A percentile compares a stretch with the other conserved stretches of the same genome.
These are phyloP conservation scores for Oryzias melastigma DNA, from an alignment of 2,113 vertebrate genomes.

Conservation along the genomic window DNA sequence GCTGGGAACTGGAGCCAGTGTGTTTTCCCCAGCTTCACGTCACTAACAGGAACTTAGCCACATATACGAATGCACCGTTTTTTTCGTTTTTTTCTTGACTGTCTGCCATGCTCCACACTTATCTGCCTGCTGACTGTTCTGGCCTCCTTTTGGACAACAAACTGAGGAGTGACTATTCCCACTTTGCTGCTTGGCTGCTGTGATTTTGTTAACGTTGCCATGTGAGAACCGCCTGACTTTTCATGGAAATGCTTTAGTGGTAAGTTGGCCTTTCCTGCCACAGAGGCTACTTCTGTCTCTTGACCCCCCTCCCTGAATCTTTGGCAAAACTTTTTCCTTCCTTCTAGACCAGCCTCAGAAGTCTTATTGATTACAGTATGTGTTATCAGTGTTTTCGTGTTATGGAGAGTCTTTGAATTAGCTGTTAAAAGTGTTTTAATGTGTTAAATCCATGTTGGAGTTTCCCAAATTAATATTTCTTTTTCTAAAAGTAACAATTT, in stretches of 20 bases:
- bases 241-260: conserved; percentile 54
- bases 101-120: conserved; percentile 33
- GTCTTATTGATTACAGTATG: neutral
- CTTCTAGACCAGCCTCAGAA: neutral
- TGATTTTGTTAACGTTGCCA: conserved; percentile 38
- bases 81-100: conserved; percentile 4
- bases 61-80: conserved; percentile 11
- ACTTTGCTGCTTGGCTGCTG: conserved; percentile 38
- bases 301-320: conserved; percentile 5
- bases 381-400: neutral
- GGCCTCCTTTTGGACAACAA: conserved; percentile 42
- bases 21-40: conserved; percentile 42
- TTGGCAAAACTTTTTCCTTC: conserved; percentile 11
- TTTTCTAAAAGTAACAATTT: no score
- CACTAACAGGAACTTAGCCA: conserved; percentile 57
- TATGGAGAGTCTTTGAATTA: neutral
- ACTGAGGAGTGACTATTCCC: conserved; percentile 39
- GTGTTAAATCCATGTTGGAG: neutral
- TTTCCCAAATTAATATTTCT: no score
- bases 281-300: conserved; percentile 18
- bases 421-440: neutral
- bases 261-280: conserved; percentile 40
- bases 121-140: conserved; percentile 40
- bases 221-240: conserved; percentile 49
- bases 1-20: conserved; percentile 53